Evolutionary conservation across 1,140 invertebrate genomes (phyloP).

Genomic region (Fragariocoptes setiger): DNA sequence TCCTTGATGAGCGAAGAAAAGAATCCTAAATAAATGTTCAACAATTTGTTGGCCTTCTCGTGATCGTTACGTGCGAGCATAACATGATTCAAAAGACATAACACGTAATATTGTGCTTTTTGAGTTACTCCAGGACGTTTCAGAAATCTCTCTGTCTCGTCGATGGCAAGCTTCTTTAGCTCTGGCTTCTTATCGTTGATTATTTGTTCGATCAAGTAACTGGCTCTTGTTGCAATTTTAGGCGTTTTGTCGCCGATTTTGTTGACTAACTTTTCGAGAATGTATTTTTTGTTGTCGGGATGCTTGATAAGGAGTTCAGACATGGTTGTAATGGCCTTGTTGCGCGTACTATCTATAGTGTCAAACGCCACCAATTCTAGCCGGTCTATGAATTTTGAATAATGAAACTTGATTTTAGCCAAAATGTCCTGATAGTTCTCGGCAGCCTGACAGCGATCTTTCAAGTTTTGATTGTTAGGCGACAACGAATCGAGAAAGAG

Average conservation of each 20-base stretch:
- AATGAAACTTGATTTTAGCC: constrained; percentile 17
- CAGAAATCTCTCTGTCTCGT: constrained; percentile 57
- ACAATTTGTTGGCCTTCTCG: constrained; percentile 41
- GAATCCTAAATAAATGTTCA: constrained; percentile 73
- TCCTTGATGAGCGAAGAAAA: constrained; percentile 70
- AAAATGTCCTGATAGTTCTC: not conserved
- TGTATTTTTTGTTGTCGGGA: constrained; percentile 49
- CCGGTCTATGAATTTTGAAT: constrained; percentile 31
- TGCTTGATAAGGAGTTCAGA: constrained; percentile 43
- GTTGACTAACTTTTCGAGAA: constrained; percentile 52
- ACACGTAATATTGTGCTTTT: constrained; percentile 63
- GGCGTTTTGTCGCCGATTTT: constrained; percentile 73
- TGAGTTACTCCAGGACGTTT: constrained; percentile 51
- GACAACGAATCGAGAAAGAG: constrained; percentile 8
- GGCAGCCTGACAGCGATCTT: too few species aligned
- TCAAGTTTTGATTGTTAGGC: constrained; percentile 4
- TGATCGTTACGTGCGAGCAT: constrained; percentile 23
- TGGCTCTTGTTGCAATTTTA: constrained; percentile 51
- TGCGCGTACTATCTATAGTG: constrained; percentile 39
- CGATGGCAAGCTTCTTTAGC: constrained; percentile 57
- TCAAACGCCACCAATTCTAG: constrained; percentile 30
- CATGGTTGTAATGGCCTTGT: constrained; percentile 38
- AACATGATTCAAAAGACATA: constrained; percentile 36
- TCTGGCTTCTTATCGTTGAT: constrained; percentile 46
- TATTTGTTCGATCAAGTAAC: constrained; percentile 50